Conservation (phyloP, 2,797 vertebrate genomes). For the Carduelis carduelis region DNA sequence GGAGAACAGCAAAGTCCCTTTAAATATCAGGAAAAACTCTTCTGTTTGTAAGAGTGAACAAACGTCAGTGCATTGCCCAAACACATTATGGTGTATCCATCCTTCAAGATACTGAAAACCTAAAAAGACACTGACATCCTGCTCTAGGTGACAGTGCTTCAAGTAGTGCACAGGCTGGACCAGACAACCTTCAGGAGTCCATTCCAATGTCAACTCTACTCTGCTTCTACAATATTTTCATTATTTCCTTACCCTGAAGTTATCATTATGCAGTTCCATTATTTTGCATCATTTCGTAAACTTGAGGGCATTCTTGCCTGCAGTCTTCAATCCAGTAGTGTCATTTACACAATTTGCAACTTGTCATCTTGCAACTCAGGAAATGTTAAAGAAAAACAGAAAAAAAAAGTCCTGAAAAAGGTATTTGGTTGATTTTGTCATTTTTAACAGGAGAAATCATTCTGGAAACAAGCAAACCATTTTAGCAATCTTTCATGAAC, state of each 20-base stretch:
- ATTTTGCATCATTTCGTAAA: neutral
- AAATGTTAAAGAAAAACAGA: neutral
- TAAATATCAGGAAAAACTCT: neutral
- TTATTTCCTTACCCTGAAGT: neutral
- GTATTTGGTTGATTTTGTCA: neutral
- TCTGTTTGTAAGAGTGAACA: neutral
- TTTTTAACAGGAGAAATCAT: neutral
- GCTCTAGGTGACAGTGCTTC: accelerated
- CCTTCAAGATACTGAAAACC: neutral
- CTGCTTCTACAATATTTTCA: neutral
- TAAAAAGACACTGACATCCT: neutral
- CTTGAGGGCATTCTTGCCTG: neutral
- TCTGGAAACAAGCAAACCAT: neutral
- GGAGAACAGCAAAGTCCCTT: neutral
- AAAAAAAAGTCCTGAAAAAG: neutral
- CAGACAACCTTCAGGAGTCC: neutral
- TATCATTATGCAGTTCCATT: neutral
- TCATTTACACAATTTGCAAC: neutral
- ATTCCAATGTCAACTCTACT: neutral
- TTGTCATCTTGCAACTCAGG: neutral
- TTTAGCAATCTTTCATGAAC: neutral
- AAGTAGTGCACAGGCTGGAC: neutral
- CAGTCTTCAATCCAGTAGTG: neutral
- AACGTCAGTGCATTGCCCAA: neutral
- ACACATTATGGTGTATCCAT: neutral